phyloP scores from a whole-genome alignment of 2,113 vertebrate genomes.

The Indicator indicator region DNA sequence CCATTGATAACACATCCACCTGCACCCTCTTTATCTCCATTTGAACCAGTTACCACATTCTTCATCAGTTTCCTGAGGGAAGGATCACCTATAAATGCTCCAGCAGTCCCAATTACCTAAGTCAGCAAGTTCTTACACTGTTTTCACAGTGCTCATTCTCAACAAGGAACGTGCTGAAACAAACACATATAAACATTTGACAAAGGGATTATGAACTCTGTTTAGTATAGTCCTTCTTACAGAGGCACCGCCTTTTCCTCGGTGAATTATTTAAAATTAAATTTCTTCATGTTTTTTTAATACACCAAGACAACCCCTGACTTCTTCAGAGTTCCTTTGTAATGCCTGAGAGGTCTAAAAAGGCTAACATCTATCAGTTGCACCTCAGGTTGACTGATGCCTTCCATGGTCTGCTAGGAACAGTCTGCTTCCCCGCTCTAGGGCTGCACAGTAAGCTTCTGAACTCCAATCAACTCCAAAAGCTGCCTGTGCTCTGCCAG shows the following conservation, averaged over 20 bases:
- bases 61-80: not conserved
- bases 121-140: not conserved
- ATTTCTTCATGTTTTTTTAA: constrained; percentile 11
- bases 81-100: not conserved
- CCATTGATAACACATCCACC: not conserved
- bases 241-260: not conserved
- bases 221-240: not conserved
- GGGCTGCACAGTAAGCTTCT: constrained; percentile 56
- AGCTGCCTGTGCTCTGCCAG: not conserved
- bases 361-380: not conserved
- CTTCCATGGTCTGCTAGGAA: not conserved
- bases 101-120: not conserved
- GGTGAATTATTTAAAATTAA: constrained; percentile 34
- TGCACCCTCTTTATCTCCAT: not conserved
- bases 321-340: not conserved
- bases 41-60: not conserved
- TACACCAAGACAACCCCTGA: not conserved
- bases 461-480: constrained; percentile 57
- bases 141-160: not conserved
- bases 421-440: not conserved
- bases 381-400: not conserved
- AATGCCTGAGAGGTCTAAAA: constrained; percentile 9
- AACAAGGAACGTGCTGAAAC: not conserved
- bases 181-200: not conserved
- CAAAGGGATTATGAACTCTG: not conserved